Conservation (phyloP, 2,113 vertebrate genomes). For the Corythoichthys intestinalis region DNA sequence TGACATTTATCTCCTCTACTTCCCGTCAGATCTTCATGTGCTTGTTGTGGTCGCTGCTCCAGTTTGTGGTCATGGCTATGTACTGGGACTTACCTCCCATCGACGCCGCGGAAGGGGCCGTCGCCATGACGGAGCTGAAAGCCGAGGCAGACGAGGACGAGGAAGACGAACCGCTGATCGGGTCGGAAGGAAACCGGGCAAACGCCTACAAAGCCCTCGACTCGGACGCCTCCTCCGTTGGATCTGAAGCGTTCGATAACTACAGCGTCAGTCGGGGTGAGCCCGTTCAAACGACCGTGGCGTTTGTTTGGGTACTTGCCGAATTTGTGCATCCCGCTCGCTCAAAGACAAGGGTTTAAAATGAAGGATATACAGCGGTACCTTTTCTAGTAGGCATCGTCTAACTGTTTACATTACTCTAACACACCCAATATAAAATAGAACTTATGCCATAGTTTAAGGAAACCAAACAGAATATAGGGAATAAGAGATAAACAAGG, state of each 20-base stretch:
- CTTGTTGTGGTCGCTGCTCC: conserved; percentile 75
- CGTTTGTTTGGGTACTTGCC: too few species aligned
- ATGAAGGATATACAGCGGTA: too few species aligned
- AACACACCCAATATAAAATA: too few species aligned
- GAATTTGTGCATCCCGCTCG: too few species aligned
- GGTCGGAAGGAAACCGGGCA: conserved; percentile 35
- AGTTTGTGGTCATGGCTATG: conserved; percentile 67
- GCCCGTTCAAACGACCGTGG: neutral
- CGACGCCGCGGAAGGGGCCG: conserved; percentile 33
- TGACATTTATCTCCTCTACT: neutral
- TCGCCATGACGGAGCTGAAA: conserved; percentile 47
- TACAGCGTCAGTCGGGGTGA: conserved; percentile 69
- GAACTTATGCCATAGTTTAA: too few species aligned
- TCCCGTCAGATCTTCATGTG: conserved; percentile 80
- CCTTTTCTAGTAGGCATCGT: too few species aligned
- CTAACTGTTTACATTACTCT: too few species aligned
- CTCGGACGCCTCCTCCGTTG: neutral
- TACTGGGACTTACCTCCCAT: conserved; percentile 72
- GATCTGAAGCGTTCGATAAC: conserved; percentile 52
- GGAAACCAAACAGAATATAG: too few species aligned
- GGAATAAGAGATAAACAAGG: too few species aligned
- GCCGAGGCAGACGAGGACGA: conserved; percentile 57
- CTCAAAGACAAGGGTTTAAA: too few species aligned
- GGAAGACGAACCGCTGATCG: conserved; percentile 42
- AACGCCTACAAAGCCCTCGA: conserved; percentile 50